Percentiles rank a stretch among this genome's conserved stretches.
Evolutionary conservation across 2,888 invertebrate species (phyloP).

Genomic region (Bombylius discolor): DNA sequence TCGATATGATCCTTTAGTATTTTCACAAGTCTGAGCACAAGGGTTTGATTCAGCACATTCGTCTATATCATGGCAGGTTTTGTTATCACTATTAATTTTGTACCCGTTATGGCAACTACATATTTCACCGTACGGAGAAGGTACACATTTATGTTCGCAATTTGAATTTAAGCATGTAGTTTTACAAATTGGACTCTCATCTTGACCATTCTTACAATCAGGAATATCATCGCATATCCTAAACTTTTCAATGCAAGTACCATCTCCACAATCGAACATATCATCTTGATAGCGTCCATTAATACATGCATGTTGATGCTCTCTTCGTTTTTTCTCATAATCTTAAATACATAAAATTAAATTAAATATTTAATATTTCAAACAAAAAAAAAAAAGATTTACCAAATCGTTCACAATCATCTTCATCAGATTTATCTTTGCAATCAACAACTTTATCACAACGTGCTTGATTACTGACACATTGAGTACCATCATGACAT

Average conservation of each 20-base stretch:
- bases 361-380: too few species aligned
- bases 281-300: slow-evolving; percentile 22
- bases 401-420: slow-evolving; percentile 38
- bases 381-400: too few species aligned
- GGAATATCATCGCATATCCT: slow-evolving; percentile 48
- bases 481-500: slow-evolving; percentile 41
- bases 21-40: slow-evolving; percentile 49
- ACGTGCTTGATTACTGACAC: slow-evolving; percentile 35
- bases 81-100: slow-evolving; percentile 39
- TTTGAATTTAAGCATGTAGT: slow-evolving; percentile 28
- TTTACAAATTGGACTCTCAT: slow-evolving; percentile 55
- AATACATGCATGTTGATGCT: slow-evolving; percentile 1
- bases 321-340: slow-evolving; percentile 31
- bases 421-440: slow-evolving; percentile 44
- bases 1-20: slow-evolving; percentile 28
- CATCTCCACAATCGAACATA: slow-evolving; percentile 45
- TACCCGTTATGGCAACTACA: slow-evolving; percentile 51
- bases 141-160: slow-evolving; percentile 46
- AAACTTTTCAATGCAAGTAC: slow-evolving; percentile 50
- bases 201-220: slow-evolving; percentile 56
- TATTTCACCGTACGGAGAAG: slow-evolving; percentile 51
- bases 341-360: too few species aligned
- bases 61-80: slow-evolving; percentile 51
- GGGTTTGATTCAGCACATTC: slow-evolving; percentile 47
- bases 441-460: slow-evolving; percentile 45